phyloP scores from a whole-genome alignment of 2,888 invertebrate species.

The Torymus texanus region DNA sequence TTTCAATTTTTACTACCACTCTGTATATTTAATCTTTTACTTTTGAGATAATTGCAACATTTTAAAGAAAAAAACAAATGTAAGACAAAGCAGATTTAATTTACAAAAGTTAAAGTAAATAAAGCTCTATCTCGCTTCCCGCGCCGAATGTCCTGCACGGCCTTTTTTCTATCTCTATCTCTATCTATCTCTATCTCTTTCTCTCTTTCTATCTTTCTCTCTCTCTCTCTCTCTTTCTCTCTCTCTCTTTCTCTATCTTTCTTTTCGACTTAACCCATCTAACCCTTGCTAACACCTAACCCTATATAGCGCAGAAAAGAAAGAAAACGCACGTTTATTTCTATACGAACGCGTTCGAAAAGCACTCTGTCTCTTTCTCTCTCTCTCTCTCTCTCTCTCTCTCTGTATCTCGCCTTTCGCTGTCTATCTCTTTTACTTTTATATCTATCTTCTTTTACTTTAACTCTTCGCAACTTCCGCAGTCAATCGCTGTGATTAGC shows the following conservation, averaged over 20 bases:
- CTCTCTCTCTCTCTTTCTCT: conserved; percentile 44
- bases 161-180: conserved; percentile 58
- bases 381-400: conserved; percentile 52
- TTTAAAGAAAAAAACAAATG: conserved; percentile 36
- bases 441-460: not conserved
- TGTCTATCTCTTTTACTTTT: conserved; percentile 51
- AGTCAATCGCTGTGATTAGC: conserved; percentile 5
- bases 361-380: conserved; percentile 24
- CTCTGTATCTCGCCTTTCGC: conserved; percentile 36
- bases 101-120: conserved; percentile 31
- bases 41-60: conserved; percentile 10
- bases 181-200: too few species aligned
- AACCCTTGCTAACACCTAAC: conserved; percentile 67
- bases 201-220: conserved; percentile 40
- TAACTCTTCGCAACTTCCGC: not conserved
- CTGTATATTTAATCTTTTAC: conserved; percentile 36
- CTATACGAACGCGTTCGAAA: not conserved
- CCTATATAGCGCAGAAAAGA: conserved; percentile 34
- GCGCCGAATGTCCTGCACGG: conserved; percentile 67
- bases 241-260: conserved; percentile 23
- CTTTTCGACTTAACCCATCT: conserved; percentile 62
- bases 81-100: conserved; percentile 34
- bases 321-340: not conserved
- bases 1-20: conserved; percentile 39
- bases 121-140: conserved; percentile 57